Conservation (phyloP, 1,140 invertebrate species). For the Drosophila quadrilineata region DNA sequence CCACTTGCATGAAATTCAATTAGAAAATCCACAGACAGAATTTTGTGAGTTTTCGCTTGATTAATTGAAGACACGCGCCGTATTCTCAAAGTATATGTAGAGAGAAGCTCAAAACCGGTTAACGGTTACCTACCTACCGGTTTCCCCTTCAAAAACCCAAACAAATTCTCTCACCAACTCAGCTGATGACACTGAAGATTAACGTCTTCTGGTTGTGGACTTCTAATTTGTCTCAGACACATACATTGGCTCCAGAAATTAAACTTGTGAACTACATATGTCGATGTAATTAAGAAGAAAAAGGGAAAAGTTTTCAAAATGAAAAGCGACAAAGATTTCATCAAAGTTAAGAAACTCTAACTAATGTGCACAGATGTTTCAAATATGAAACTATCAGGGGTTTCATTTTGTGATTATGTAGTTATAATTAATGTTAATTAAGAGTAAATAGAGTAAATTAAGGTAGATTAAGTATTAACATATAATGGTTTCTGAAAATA, state of each 20-base stretch:
- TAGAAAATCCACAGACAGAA: slow-evolving; percentile 17
- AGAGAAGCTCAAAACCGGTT: slow-evolving; percentile 63
- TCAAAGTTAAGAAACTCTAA: neutral
- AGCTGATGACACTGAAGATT: slow-evolving; percentile 60
- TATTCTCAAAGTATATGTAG: too few relatives aligned
- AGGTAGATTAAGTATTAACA: too few relatives aligned
- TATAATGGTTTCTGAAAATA: too few relatives aligned
- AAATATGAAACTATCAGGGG: neutral
- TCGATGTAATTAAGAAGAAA: slow-evolving; percentile 16
- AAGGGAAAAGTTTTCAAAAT: slow-evolving; percentile 14
- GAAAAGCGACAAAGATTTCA: slow-evolving; percentile 29
- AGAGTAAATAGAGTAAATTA: neutral
- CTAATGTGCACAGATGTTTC: neutral
- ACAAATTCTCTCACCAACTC: neutral
- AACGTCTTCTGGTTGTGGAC: slow-evolving; percentile 30
- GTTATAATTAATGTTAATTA: neutral
- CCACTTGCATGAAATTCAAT: slow-evolving; percentile 61
- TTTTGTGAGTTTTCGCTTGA: slow-evolving; percentile 33
- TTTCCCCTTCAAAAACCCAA: neutral
- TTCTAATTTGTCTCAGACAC: slow-evolving; percentile 19
- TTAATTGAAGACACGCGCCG: slow-evolving; percentile 71
- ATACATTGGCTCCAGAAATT: slow-evolving; percentile 51
- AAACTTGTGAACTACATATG: slow-evolving; percentile 30
- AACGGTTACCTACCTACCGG: slow-evolving; percentile 1
- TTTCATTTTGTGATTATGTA: too few relatives aligned